Percentiles rank a stretch among this genome's conserved stretches.
phyloP scores from a whole-genome alignment of 2,888 invertebrate genomes.

The Protula sp. region DNA sequence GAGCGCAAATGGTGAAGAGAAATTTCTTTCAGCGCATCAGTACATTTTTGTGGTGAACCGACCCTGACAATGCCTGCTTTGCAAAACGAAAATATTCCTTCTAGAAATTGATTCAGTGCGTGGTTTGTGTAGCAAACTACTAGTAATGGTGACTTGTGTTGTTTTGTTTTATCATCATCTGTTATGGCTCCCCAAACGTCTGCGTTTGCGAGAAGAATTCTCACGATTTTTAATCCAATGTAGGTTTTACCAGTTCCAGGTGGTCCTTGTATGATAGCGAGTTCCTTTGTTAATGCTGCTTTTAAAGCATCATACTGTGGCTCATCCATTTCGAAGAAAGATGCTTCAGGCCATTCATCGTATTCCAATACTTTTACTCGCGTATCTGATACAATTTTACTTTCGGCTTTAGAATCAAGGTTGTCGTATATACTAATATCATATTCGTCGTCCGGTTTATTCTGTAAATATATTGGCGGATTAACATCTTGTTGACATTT shows the following conservation, averaged over 20 bases:
- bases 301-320: slow-evolving; percentile 42
- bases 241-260: slow-evolving; percentile 85
- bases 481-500: slow-evolving; percentile 50
- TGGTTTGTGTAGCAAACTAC: slow-evolving; percentile 53
- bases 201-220: slow-evolving; percentile 61
- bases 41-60: too few relatives aligned
- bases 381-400: not conserved
- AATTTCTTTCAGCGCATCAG: too few relatives aligned
- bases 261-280: slow-evolving; percentile 60
- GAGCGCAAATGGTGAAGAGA: too few relatives aligned
- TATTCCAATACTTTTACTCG: slow-evolving; percentile 8
- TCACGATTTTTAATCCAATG: slow-evolving; percentile 69
- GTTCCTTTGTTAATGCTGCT: slow-evolving; percentile 40
- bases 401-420: not conserved
- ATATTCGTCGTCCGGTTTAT: not conserved
- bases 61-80: slow-evolving; percentile 38
- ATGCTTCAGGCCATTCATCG: slow-evolving; percentile 35
- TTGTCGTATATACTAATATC: not conserved
- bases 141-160: slow-evolving; percentile 36
- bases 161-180: slow-evolving; percentile 12
- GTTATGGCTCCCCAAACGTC: slow-evolving; percentile 51
- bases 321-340: slow-evolving; percentile 34
- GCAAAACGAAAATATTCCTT: slow-evolving; percentile 40
- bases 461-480: slow-evolving; percentile 53
- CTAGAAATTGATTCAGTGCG: slow-evolving; percentile 52